Percentiles rank a stretch among this genome's conserved stretches.
phyloP scores from a whole-genome alignment of 2,113 vertebrate genomes.

The Triplophysa tibetana region DNA sequence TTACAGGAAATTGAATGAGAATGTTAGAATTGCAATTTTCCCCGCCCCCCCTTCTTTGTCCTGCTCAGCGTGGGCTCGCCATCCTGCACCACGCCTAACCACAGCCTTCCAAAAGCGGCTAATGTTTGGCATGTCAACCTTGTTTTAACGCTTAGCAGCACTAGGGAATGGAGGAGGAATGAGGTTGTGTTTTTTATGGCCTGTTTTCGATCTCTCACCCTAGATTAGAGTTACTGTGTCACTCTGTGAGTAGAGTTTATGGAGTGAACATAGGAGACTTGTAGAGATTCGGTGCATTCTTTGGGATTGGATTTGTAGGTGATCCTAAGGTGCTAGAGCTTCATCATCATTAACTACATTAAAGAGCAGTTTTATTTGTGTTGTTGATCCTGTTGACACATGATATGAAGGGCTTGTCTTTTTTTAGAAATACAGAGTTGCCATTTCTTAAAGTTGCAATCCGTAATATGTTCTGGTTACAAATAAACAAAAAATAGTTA shows the following conservation, averaged over 20 bases:
- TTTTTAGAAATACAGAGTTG: too few relatives aligned
- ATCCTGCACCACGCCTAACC: conserved; percentile 46
- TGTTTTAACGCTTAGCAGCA: conserved; percentile 9
- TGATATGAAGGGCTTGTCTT: too few relatives aligned
- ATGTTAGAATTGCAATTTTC: conserved; percentile 52
- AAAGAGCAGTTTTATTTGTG: too few relatives aligned
- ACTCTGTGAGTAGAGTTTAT: conserved; percentile 14
- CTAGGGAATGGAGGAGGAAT: conserved; percentile 13
- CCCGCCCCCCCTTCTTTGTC: conserved; percentile 13
- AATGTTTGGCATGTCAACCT: conserved; percentile 40
- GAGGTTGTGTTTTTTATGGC: conserved; percentile 44
- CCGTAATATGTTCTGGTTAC: too few relatives aligned
- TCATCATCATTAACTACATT: not conserved
- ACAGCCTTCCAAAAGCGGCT: conserved; percentile 27
- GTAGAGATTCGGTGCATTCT: not conserved
- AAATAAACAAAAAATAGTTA: too few relatives aligned
- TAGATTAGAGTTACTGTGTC: conserved; percentile 36
- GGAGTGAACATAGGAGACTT: conserved; percentile 32
- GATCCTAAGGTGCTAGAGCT: conserved; percentile 38
- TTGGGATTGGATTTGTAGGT: not conserved
- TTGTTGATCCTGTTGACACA: too few relatives aligned
- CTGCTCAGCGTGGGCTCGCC: conserved; percentile 6
- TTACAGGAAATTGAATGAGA: conserved; percentile 60
- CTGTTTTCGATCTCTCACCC: conserved; percentile 40
- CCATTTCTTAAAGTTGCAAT: too few relatives aligned